Conservation (phyloP, 2,888 invertebrate species). For the Agriopis leucophaearia region DNA sequence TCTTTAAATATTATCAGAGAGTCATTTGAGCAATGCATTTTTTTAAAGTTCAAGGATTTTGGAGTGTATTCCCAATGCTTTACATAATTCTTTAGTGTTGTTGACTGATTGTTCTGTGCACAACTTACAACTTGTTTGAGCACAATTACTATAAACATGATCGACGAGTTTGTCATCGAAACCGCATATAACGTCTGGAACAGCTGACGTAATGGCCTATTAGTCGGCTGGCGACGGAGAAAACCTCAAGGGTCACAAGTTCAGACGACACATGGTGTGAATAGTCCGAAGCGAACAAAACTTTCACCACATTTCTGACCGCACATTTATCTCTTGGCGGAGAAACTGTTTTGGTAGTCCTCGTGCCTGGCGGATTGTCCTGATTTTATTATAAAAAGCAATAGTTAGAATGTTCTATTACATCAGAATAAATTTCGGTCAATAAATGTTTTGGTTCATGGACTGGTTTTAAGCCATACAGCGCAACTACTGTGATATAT, state of each 20-base stretch:
- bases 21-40: too few species aligned
- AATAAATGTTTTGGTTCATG: too few species aligned
- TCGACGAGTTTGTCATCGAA: slow-evolving; percentile 56
- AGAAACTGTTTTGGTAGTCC: slow-evolving; percentile 62
- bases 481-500: too few species aligned
- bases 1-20: not conserved
- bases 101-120: not conserved
- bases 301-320: slow-evolving; percentile 69
- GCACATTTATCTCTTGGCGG: slow-evolving; percentile 76
- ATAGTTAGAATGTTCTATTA: not conserved
- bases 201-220: slow-evolving; percentile 72
- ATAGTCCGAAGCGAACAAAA: slow-evolving; percentile 71
- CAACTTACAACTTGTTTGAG: slow-evolving; percentile 7
- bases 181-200: slow-evolving; percentile 47
- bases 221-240: slow-evolving; percentile 69
- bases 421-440: too few species aligned
- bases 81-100: not conserved
- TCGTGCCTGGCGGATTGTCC: slow-evolving; percentile 26
- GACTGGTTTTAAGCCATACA: too few species aligned
- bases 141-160: slow-evolving; percentile 9
- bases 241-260: slow-evolving; percentile 77
- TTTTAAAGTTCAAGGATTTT: not conserved
- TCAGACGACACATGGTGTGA: slow-evolving; percentile 74
- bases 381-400: not conserved
- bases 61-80: not conserved